Evolutionary conservation across 2,113 vertebrate genomes (phyloP), one percentile per base, ranked within the genome.

Genomic region (Clarias macrocephalus): DNA sequence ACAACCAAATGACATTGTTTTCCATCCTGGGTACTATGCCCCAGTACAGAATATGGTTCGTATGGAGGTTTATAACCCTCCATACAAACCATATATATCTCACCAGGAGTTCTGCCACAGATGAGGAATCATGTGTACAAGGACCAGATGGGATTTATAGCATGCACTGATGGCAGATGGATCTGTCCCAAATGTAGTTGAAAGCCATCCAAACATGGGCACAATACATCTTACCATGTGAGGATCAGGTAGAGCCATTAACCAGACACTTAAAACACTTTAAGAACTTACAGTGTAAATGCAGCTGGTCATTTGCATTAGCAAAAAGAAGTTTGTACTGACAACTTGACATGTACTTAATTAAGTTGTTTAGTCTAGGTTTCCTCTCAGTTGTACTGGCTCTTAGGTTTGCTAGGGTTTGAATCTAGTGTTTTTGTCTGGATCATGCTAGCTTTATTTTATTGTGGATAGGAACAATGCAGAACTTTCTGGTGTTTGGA

Each of bases 321-420:
- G 60, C 86, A 77, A 56, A 68, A 77, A 68, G 76, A 84, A 75
- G 76, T 82, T 59, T 82, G 68, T 68, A 90, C 89, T 91, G 86
- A 85, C 54, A 89, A 93, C 91, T 91, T 92, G 88, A 87, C 73
- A 91, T 93, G 91, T 89, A 85, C 63, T 89, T 87, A 87, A 83
- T 86, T 85, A 42, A 76, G 80, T 86, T 94, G 94, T 94, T 95
- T 94, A 93, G 93, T 94, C 94, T 94, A 88, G 72, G 73, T 88
- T 86, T 82, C 28, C 54, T 23, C 80, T 21, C 56, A 87, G 63
- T 63, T 92, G 89, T 92, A 89, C 93, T 88, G 88, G 83, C 89
- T 90, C 72, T 91, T 84, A 88, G 28, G 28, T 70, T 54, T 87
- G 12, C 54, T 77, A 18, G 60, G 77, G 86, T 59, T 25, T 16